Evolutionary conservation across 2,888 invertebrate genomes (phyloP), one percentile per base, ranked within the genome.

Genomic region (Cataglyphis albicans): DNA sequence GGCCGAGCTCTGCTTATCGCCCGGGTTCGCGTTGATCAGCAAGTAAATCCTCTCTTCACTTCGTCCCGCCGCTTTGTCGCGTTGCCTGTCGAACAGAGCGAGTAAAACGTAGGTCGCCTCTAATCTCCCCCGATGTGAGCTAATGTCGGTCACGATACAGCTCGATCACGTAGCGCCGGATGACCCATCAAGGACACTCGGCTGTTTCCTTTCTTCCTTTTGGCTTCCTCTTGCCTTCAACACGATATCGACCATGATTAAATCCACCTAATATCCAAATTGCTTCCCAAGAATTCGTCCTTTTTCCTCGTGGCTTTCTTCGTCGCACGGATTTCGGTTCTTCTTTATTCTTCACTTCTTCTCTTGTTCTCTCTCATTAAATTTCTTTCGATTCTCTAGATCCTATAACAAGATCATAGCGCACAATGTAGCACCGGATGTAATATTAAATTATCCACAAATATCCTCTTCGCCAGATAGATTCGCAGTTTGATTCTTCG

Each of bases 31-130:
- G 80, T 52, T 41, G 87, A 88, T 81, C 90, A 87, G 86, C 88
- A 89, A 88, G 88, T 88, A 73, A 85, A 82, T 82, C 76, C 70
- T 76, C 67, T 65, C 32, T 65, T 80, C 80, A 75, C 67, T 68
- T 41, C 48, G 48, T 18, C 48, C 18, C 48, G 18, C 48, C 44
- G 25, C 48, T 35, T 65, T 44, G 44, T 41, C 57, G 55, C 61
- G 48, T 44, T 67, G 75, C 64, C 41, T 32, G 41, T 41, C 63
- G 73, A 52, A 57, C 55, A 76, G 41, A 41, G 44, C 76, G 76
- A 76, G 64, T 64, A 38, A 78, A 78, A 78, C 57, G 70, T 68
- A 57, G 75, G 25, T 76, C 67, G 76, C 78, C 61, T 82, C 61
- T 48, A 68, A 67, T 80, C 68, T 68, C 63, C 68, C 68, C 18